Conservation (phyloP, 2,113 vertebrate genomes). For the Cichladusa arquata region DNA sequence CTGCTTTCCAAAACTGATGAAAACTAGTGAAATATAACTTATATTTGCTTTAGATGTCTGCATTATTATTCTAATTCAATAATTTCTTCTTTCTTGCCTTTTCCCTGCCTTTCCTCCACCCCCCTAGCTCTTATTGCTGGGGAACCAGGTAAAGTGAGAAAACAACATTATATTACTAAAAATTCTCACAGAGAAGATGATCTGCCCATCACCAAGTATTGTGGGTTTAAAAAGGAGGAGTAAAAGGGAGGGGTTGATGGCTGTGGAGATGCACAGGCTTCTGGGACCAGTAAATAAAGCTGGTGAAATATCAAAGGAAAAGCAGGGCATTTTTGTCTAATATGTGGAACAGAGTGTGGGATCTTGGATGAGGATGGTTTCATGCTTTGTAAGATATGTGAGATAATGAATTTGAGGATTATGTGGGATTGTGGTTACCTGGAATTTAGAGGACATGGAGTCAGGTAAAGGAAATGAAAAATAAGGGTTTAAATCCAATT, state of each 20-base stretch:
- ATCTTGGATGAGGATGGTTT: not conserved
- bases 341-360: not conserved
- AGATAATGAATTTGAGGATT: not conserved
- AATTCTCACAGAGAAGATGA: not conserved
- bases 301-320: not conserved
- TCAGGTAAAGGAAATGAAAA: not conserved
- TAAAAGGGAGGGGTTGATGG: fast-evolving
- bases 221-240: not conserved
- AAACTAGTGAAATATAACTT: not conserved
- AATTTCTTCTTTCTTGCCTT: not conserved
- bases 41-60: not conserved
- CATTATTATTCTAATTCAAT: not conserved
- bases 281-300: not conserved
- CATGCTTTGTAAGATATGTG: not conserved
- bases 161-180: not conserved
- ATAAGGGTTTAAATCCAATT: not conserved
- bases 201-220: not conserved
- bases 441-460: not conserved
- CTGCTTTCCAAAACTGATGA: not conserved
- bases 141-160: not conserved
- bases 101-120: not conserved
- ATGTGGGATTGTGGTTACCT: not conserved
- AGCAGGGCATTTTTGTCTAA: not conserved
- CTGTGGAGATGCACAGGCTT: not conserved
- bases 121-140: not conserved